Percentiles rank a stretch among this genome's conserved stretches.
These are phyloP conservation scores for Fregetta grallaria DNA, from an alignment of 2,113 vertebrate genomes.

Conservation along the genomic window DNA sequence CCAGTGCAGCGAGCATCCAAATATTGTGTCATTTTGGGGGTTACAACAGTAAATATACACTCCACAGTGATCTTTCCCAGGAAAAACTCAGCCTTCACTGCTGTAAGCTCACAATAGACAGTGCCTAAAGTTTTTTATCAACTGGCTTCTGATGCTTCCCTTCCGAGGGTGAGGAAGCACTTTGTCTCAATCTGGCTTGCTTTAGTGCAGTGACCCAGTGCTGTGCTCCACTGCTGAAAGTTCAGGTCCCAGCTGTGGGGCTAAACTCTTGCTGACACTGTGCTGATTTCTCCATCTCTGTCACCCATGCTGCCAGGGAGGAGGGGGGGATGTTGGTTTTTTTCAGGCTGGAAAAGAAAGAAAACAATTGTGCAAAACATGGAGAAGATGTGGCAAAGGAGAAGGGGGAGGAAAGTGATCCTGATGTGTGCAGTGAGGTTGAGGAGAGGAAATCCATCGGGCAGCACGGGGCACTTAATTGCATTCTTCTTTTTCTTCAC, in stretches of 20 bases:
- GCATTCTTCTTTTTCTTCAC: background rate
- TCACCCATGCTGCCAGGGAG: background rate
- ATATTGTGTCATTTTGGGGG: background rate
- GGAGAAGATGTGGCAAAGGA: background rate
- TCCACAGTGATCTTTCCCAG: rapidly evolving
- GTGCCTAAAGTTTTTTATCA: background rate
- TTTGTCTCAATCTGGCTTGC: constrained; percentile 31
- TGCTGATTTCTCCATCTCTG: background rate
- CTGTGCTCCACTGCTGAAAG: background rate
- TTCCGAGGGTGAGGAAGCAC: background rate
- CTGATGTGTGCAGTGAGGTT: rapidly evolving
- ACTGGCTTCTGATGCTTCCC: background rate
- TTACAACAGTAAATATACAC: background rate
- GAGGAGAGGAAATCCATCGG: background rate
- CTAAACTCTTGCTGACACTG: constrained; percentile 41
- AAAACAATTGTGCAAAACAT: rapidly evolving
- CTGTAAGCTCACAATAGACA: background rate
- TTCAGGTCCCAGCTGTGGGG: constrained; percentile 38
- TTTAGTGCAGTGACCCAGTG: constrained; percentile 21
- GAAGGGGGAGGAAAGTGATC: background rate
- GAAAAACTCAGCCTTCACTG: background rate
- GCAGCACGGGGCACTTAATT: background rate
- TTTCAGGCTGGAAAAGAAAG: background rate
- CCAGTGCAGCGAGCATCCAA: background rate
- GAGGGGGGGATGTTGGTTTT: background rate